These are phyloP conservation scores for Mylabris phalerata DNA, from an alignment of 1,140 invertebrate genomes.

Conservation along the genomic window DNA sequence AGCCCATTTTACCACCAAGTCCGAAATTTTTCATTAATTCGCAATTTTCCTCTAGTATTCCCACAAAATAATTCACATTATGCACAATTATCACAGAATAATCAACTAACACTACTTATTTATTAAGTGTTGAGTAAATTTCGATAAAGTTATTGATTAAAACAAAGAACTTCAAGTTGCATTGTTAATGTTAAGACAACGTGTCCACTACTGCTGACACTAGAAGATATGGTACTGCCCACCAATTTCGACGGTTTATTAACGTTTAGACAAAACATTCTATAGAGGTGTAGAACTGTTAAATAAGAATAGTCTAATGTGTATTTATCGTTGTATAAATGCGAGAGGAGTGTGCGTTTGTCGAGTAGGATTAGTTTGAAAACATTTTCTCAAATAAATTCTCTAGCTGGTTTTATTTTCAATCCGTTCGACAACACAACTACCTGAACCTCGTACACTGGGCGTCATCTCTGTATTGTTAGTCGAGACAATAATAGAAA, in stretches of 20 bases:
- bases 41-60: not conserved
- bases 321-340: too few species aligned
- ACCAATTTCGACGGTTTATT: not conserved
- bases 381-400: not conserved
- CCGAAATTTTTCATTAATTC: not conserved
- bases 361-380: not conserved
- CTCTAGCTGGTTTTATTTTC: constrained; percentile 3
- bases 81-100: not conserved
- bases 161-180: too few species aligned
- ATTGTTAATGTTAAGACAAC: not conserved
- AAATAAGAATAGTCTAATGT: too few species aligned
- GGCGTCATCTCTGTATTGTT: constrained; percentile 2
- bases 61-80: not conserved
- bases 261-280: constrained; percentile 5
- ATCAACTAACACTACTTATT: too few species aligned
- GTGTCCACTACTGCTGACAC: not conserved
- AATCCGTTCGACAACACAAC: not conserved
- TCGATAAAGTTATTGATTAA: too few species aligned
- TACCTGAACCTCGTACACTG: not conserved
- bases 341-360: not conserved
- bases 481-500: constrained; percentile 5
- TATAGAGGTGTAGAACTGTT: not conserved
- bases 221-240: constrained; percentile 4
- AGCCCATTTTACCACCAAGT: constrained; percentile 59
- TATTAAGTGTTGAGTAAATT: too few species aligned